These are phyloP conservation scores for Temnopleurus reevesii DNA, from an alignment of 53 echinoderm and acorn worm genomes.

Conservation along the genomic window DNA sequence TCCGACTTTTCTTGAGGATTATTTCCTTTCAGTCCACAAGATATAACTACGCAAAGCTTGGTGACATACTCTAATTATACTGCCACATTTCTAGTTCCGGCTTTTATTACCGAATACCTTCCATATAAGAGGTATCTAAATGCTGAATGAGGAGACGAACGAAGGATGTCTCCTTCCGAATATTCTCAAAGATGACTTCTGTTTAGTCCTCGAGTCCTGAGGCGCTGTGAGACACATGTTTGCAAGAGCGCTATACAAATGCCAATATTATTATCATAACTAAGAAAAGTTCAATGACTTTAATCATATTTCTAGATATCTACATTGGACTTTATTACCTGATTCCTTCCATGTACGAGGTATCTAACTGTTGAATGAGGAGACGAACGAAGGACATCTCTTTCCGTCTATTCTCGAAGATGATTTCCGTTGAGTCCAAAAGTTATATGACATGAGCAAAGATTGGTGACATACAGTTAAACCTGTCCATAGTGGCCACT, in stretches of 20 bases:
- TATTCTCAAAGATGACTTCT: conserved; percentile 95
- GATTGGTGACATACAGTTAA: too few species aligned
- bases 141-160: conserved; percentile 79
- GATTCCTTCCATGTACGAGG: conserved; percentile 71
- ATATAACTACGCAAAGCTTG: background rate
- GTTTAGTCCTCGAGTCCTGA: too few species aligned
- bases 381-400: background rate
- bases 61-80: background rate
- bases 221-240: too few species aligned
- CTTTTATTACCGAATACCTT: conserved; percentile 53
- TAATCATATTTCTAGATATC: too few species aligned
- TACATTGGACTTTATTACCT: too few species aligned
- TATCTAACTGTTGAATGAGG: conserved; percentile 83
- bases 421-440: background rate
- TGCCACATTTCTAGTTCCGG: background rate
- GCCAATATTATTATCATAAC: too few species aligned
- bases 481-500: too few species aligned
- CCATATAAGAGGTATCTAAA: conserved; percentile 75
- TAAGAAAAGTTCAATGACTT: too few species aligned
- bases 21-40: background rate
- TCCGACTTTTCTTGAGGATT: background rate
- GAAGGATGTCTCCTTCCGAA: conserved; percentile 88
- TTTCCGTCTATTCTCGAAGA: background rate
- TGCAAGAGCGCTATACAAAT: too few species aligned
- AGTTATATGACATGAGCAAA: too few species aligned